Evolutionary conservation across 1,140 invertebrate species (phyloP), one percentile per base, ranked within the genome.

Genomic region (Heliconius melpomene): DNA sequence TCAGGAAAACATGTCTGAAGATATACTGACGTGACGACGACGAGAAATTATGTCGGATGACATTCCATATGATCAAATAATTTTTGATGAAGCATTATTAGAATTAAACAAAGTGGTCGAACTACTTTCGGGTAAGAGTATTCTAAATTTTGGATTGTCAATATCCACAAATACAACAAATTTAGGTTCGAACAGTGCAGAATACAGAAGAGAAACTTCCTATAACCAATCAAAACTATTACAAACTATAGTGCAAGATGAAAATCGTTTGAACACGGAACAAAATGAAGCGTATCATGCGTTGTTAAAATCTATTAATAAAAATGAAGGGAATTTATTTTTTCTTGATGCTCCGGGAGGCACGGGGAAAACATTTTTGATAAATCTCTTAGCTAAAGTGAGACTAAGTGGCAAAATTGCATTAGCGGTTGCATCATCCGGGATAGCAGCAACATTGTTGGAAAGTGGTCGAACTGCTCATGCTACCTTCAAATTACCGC

Each of bases 401-500:
- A 78, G 91, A 86, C 85, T 82, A 50, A 81, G 80, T 74, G 84
- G 85, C 76, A 84, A 87, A 81, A 93, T 94, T 85, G 93, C 95
- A 26, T 95, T 93, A 73, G 95, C 95, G 60, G 95, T 95, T 46
- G 95, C 95, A 72, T 95, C 93, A 72, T 72, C 70, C 29, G 70
- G 70, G 13, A 36, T 72, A 75, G 95, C 95, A 52, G 94, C 95
- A 46, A 95, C 94, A 70, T 87, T 96, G 73, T 82, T 96, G 60
- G 77, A 90, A 74, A 91, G 93, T 82, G 95, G 95, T 29, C 80
- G 90, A 90, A 96, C 95, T 46, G 93, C 93, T 77, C 95, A 96
- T 89, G 94, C 92, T 94, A 88, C 90, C 72, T 93, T 96, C 32
- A 95, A 95, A 72, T 83, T 86, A 26, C 84, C 83, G 46, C 46